These are phyloP conservation scores for Rhinoptilus africanus DNA, from an alignment of 2,113 vertebrate species.

Conservation along the genomic window DNA sequence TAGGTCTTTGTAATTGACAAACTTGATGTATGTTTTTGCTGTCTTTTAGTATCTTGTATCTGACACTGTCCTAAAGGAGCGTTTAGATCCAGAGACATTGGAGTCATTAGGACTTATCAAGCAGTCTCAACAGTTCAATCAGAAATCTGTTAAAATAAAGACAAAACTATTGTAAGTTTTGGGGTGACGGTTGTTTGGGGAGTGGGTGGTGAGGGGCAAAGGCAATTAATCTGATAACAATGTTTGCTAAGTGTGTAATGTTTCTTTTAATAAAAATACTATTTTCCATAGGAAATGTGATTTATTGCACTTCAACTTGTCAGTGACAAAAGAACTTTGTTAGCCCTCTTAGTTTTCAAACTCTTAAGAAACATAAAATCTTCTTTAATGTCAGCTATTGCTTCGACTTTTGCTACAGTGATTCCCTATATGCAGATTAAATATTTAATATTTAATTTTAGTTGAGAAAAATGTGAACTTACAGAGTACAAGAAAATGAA, in stretches of 20 bases:
- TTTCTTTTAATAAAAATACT: not conserved
- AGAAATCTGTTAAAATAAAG: slow-evolving; percentile 99
- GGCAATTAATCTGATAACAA: not conserved
- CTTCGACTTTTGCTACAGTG: not conserved
- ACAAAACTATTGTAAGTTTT: slow-evolving; percentile 97
- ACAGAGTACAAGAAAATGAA: not conserved
- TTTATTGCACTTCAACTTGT: not conserved
- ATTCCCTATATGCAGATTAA: not conserved
- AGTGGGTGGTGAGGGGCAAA: not conserved
- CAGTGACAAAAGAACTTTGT: not conserved
- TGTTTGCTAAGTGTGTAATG: not conserved
- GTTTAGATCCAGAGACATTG: slow-evolving; percentile 95
- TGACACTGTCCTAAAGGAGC: slow-evolving; percentile 93
- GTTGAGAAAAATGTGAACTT: not conserved
- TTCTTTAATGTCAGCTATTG: not conserved
- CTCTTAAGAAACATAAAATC: not conserved
- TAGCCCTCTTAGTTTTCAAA: not conserved
- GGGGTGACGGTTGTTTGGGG: not conserved
- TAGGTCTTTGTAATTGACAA: not conserved
- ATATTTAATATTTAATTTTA: not conserved
- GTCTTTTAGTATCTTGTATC: slow-evolving; percentile 88
- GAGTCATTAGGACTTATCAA: slow-evolving; percentile 97
- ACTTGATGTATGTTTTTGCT: not conserved
- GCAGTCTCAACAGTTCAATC: slow-evolving; percentile 98
- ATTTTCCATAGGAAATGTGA: not conserved